phyloP scores from a whole-genome alignment of 2,888 invertebrate genomes.

The Adelphocoris suturalis region DNA sequence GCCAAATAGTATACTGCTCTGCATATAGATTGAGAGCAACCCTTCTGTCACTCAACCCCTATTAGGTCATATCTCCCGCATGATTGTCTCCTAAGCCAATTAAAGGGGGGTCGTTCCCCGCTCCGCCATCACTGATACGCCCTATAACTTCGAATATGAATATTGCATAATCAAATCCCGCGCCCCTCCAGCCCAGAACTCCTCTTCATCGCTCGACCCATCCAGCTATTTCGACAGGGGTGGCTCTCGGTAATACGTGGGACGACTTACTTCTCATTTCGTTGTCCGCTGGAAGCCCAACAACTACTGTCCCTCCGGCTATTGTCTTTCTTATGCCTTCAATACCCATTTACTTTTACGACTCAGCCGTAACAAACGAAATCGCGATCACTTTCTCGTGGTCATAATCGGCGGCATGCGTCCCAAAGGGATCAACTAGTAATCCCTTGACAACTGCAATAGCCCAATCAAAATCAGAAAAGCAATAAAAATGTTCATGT shows the following conservation, averaged over 20 bases:
- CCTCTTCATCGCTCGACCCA: constrained; percentile 33
- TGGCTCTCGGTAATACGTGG: not conserved
- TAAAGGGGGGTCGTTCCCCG: constrained; percentile 52
- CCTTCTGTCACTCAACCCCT: constrained; percentile 70
- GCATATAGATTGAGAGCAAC: constrained; percentile 69
- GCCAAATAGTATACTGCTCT: constrained; percentile 65
- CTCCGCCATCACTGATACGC: constrained; percentile 67
- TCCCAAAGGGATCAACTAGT: not conserved
- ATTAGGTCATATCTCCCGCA: constrained; percentile 71
- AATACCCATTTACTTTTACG: constrained; percentile 5
- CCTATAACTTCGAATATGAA: constrained; percentile 70
- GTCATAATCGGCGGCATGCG: not conserved
- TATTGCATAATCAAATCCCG: constrained; percentile 67
- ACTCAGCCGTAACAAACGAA: not conserved
- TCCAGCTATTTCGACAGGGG: constrained; percentile 33
- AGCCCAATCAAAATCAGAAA: constrained; percentile 21
- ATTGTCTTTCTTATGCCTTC: not conserved
- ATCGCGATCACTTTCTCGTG: not conserved
- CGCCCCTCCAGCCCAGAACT: constrained; percentile 12
- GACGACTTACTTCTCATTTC: constrained; percentile 38
- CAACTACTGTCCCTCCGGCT: not conserved
- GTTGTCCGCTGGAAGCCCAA: constrained; percentile 4
- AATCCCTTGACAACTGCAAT: not conserved
- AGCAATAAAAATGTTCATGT: not conserved
- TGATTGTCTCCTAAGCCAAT: constrained; percentile 70